phyloP scores from a whole-genome alignment of 2,888 invertebrate genomes.

The Drosophila nr. fundita region DNA sequence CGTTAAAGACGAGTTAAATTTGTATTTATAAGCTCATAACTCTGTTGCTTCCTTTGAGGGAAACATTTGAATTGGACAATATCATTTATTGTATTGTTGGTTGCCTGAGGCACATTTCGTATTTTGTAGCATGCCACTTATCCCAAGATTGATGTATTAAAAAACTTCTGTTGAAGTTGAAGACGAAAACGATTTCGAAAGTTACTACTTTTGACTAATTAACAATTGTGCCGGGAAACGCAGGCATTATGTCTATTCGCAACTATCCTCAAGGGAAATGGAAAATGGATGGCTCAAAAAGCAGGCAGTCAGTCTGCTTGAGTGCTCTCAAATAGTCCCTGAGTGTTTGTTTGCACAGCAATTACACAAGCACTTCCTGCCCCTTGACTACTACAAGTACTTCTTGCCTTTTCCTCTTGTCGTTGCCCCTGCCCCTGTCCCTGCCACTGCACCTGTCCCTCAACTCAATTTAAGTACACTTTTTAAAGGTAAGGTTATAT shows the following conservation, averaged over 20 bases:
- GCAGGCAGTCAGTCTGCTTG: conserved; percentile 6
- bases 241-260: conserved; percentile 7
- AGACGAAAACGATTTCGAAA: conserved; percentile 16
- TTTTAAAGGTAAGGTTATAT: conserved; percentile 11
- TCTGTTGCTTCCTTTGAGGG: conserved; percentile 1
- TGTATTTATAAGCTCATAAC: conserved; percentile 34
- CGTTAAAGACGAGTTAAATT: conserved; percentile 32
- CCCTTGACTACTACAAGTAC: conserved; percentile 21
- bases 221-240: conserved; percentile 23
- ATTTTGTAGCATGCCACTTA: background rate
- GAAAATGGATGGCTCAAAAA: conserved; percentile 28
- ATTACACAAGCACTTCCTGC: conserved; percentile 50
- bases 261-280: conserved; percentile 18
- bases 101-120: background rate
- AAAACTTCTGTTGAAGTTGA: conserved; percentile 24
- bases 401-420: conserved; percentile 10
- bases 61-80: conserved; percentile 15
- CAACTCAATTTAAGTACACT: conserved; percentile 21
- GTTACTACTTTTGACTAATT: conserved; percentile 32
- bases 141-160: conserved; percentile 21
- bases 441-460: conserved; percentile 4
- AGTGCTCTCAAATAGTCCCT: conserved; percentile 36
- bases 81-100: conserved; percentile 8
- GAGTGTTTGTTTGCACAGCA: conserved; percentile 55
- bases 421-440: background rate